phyloP scores from a whole-genome alignment of 2,113 vertebrate genomes.

The Cervus canadensis region DNA sequence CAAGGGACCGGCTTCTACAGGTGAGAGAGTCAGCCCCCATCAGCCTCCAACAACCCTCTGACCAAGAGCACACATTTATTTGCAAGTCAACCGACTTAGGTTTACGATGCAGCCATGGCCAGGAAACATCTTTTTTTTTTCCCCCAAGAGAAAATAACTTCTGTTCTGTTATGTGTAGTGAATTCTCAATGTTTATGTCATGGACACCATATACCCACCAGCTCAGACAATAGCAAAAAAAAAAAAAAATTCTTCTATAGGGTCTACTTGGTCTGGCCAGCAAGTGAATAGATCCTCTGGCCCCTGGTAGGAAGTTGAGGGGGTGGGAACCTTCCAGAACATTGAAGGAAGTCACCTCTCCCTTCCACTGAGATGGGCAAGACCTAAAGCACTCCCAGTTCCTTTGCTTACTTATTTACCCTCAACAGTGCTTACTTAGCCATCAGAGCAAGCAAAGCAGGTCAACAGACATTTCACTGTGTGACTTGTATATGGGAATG shows the following conservation, averaged over 20 bases:
- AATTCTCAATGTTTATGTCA: neutral
- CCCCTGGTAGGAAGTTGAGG: neutral
- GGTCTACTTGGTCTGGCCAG: neutral
- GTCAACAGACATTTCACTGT: neutral
- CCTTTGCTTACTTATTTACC: neutral
- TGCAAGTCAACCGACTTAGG: neutral
- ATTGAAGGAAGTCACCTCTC: neutral
- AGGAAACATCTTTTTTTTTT: neutral
- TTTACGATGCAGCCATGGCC: neutral
- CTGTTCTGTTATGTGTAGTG: neutral
- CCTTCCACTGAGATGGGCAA: neutral
- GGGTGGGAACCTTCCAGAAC: neutral
- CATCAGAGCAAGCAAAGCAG: neutral
- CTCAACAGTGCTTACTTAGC: neutral
- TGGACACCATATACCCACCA: neutral
- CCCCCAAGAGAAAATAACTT: neutral
- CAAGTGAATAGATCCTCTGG: neutral
- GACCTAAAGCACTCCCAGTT: neutral
- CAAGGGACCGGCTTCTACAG: neutral
- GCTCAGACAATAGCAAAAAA: neutral
- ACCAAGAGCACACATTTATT: neutral
- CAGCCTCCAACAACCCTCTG: neutral
- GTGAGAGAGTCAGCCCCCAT: accelerated
- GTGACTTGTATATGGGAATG: neutral
- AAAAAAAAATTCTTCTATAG: neutral